Evolutionary conservation across 1,140 invertebrate species (phyloP).

Genomic region (Bombyx mandarina): DNA sequence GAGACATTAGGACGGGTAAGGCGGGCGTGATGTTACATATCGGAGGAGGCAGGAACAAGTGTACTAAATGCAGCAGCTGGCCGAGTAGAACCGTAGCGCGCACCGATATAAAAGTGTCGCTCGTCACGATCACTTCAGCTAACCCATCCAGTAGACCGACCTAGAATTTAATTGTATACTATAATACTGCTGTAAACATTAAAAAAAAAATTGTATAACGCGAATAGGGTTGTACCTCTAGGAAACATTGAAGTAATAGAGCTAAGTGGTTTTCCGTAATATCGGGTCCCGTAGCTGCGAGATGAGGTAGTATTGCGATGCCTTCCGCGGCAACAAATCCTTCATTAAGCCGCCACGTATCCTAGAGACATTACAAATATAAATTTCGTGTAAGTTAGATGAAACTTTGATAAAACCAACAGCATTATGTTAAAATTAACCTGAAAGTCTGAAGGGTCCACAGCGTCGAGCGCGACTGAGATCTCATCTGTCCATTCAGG

Average conservation of each 20-base stretch:
- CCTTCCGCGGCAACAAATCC: conserved; percentile 95
- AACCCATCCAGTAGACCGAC: conserved; percentile 89
- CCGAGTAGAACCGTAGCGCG: conserved; percentile 90
- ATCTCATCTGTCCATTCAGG: conserved; percentile 95
- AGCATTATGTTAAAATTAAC: conserved; percentile 25
- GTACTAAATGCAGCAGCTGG: conserved; percentile 88
- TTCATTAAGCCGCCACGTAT: conserved; percentile 89
- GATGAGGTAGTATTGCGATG: conserved; percentile 83
- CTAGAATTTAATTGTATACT: conserved; percentile 20
- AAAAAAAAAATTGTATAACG: neutral
- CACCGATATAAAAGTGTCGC: conserved; percentile 90
- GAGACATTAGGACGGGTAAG: conserved; percentile 83
- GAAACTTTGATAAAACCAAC: neutral
- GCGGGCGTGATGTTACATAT: conserved; percentile 84
- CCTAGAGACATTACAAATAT: conserved; percentile 57
- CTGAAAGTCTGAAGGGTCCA: conserved; percentile 85
- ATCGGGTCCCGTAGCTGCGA: conserved; percentile 88
- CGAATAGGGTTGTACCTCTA: conserved; percentile 70
- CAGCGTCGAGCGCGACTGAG: conserved; percentile 85
- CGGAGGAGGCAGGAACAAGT: conserved; percentile 86
- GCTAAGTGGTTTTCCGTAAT: conserved; percentile 92
- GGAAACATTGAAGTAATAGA: conserved; percentile 88
- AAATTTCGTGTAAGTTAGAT: neutral
- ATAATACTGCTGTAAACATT: conserved; percentile 2
- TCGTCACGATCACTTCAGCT: conserved; percentile 91